These are phyloP conservation scores for Philotrypesis tridentata DNA, from an alignment of 1,140 invertebrate genomes.

Conservation along the genomic window DNA sequence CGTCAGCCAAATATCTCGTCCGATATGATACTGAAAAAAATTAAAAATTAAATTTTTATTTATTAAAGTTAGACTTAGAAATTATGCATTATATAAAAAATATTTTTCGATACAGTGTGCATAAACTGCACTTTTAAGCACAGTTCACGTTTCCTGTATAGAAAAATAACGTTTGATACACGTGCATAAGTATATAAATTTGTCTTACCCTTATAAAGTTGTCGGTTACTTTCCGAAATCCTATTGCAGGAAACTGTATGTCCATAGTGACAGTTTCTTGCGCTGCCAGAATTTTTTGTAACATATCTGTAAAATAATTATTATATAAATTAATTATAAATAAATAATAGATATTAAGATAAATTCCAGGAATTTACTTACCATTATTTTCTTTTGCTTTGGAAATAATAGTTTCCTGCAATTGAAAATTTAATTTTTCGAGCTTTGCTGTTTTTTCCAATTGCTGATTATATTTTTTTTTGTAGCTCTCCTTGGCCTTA, in stretches of 20 bases:
- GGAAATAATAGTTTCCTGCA: neutral
- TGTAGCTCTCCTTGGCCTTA: neutral
- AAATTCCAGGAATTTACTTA: neutral
- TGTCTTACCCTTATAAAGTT: neutral
- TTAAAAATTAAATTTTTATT: too few relatives aligned
- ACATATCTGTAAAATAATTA: neutral
- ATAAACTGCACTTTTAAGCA: too few relatives aligned
- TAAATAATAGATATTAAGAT: neutral
- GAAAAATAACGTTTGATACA: too few relatives aligned
- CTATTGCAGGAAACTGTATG: neutral
- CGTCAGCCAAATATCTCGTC: neutral
- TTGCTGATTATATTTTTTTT: neutral
- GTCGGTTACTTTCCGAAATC: neutral
- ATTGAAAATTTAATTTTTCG: neutral
- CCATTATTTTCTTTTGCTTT: neutral
- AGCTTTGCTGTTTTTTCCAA: neutral
- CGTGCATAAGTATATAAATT: too few relatives aligned
- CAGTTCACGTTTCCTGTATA: too few relatives aligned
- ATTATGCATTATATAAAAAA: neutral
- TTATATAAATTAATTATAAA: neutral
- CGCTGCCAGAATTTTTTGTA: neutral
- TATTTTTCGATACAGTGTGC: too few relatives aligned
- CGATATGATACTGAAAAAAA: neutral
- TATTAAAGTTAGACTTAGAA: neutral
- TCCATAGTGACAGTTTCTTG: neutral